Base-by-base conservation (phyloP, 2,113 vertebrate species). In the Entelurus aequoreus region DNA sequence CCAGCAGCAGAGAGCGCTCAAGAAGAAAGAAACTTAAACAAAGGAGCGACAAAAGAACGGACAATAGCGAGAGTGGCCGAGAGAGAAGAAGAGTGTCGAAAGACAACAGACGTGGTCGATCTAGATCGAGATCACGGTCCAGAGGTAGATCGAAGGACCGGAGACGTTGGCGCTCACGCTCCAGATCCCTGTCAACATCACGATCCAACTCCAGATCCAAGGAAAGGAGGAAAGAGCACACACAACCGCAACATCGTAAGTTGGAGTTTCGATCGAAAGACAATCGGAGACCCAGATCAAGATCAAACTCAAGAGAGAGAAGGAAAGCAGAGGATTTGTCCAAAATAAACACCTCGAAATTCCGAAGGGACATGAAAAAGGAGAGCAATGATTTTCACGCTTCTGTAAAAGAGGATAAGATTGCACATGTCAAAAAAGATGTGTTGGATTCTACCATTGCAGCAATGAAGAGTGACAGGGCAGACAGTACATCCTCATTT, bases 301-400 rank as follows among this genome's bases (percentile, higher is more conserved):
- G 85, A 40, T 92, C 92, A 6, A 64, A 10, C 13, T 94, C 94
- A n/a, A 91, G 84, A 76, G 94, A 95, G 68, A 90, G 78, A 63
- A 92, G 87, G 55, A 88, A 75, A 46, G 46, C 66, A 35, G 62
- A 74, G 65, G 4, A 78, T 35, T 74, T 83, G 6, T 77, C 72
- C 21, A 80, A 70, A 65, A 69, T 6, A 40, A 87, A 80, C 47
- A 51, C 19, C 11, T 48, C 74, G 46, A 65, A 49, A 5, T 36
- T 69, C 12, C 61, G 42, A 1, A 76, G 63, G 62, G 78, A 72
- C 47, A 72, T 65, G 46, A 82, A 66, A 53, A 78, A 78, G 48
- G 84, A 73, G 5, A 80, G 73, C 12, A 57, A 42, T 35, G 11
- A 61, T 10, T 1, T 42, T 50, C 42, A 2, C 10, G 65, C 9